Evolutionary conservation across 2,797 vertebrate genomes (phyloP).

Genomic region (Acomys russatus): DNA sequence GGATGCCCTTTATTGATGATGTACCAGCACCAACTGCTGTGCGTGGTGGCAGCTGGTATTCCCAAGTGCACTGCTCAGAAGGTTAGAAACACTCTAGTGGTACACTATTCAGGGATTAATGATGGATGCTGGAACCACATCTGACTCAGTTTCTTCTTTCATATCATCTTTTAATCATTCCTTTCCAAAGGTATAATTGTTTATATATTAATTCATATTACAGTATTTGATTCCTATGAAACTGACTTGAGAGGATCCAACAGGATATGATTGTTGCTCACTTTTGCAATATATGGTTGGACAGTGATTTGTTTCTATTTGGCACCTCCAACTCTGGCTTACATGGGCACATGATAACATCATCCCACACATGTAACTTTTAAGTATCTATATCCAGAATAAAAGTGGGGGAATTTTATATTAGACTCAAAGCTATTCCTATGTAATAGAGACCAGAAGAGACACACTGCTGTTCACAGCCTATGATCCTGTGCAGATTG

Average conservation of each 20-base stretch:
- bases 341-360: background rate
- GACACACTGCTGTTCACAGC: background rate
- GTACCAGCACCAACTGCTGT: fast-evolving
- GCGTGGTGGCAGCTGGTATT: background rate
- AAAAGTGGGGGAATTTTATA: background rate
- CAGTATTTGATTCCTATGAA: background rate
- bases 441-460: background rate
- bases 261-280: background rate
- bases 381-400: background rate
- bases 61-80: background rate
- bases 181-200: background rate
- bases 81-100: background rate
- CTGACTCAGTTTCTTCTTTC: background rate
- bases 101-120: background rate
- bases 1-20: background rate
- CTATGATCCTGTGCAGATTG: background rate
- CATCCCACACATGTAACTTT: background rate
- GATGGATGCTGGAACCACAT: background rate
- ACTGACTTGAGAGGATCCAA: background rate
- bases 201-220: background rate
- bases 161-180: background rate
- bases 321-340: background rate
- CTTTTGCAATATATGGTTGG: constrained; percentile 1
- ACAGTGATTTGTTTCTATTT: background rate
- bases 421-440: background rate